phyloP scores from a whole-genome alignment of 2,797 vertebrate genomes.

The Yasuhikotakia modesta region DNA sequence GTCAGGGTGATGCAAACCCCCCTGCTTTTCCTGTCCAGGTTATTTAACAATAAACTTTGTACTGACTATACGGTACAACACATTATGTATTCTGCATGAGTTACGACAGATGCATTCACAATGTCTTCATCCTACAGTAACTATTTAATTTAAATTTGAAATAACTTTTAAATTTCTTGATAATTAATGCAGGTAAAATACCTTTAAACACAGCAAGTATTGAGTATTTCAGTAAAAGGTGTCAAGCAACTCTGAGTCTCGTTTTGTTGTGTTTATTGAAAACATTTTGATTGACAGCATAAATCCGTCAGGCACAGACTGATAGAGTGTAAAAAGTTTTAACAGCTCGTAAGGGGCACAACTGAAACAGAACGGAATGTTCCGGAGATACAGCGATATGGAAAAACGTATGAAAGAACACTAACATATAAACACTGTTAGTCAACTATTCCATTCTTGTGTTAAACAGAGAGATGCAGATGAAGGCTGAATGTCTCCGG shows the following conservation, averaged over 20 bases:
- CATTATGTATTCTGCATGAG: neutral
- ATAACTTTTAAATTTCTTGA: neutral
- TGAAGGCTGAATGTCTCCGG: constrained; percentile 72
- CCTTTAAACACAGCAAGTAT: neutral
- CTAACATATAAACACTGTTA: constrained; percentile 82
- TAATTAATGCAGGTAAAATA: neutral
- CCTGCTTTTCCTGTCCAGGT: too few relatives aligned
- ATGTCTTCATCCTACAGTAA: neutral
- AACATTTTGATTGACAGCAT: constrained; percentile 74
- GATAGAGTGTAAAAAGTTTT: constrained; percentile 50
- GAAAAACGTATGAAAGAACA: constrained; percentile 71
- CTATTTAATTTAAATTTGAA: neutral
- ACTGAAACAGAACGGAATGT: constrained; percentile 76
- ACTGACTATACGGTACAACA: neutral
- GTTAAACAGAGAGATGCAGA: constrained; percentile 74
- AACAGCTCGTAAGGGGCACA: constrained; percentile 40
- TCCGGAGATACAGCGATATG: constrained; percentile 64
- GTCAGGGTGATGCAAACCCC: too few relatives aligned
- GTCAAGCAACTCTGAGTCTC: constrained; percentile 42
- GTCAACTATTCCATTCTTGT: constrained; percentile 74
- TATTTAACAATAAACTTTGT: neutral
- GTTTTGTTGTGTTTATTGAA: constrained; percentile 83
- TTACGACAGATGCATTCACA: too few relatives aligned
- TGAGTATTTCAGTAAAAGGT: neutral
- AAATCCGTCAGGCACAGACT: constrained; percentile 77